Base-by-base conservation (phyloP, 2,797 vertebrate species). In the Thaleichthys pacificus region DNA sequence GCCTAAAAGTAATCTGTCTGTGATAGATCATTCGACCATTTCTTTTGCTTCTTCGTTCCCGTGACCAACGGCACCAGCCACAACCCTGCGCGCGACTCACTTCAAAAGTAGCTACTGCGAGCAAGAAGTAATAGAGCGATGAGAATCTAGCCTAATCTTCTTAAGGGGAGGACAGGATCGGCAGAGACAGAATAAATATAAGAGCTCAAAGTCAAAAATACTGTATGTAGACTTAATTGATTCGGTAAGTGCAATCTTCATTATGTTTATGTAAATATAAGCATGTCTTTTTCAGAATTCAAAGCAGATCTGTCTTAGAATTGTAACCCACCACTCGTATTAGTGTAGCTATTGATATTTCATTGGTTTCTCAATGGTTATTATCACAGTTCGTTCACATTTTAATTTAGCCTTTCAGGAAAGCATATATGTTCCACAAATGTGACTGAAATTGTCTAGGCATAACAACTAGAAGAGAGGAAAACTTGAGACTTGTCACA, bases 61-160 rank as follows among this genome's bases (percentile, higher is more conserved):
- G 47, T 68, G 64, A 24, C 22, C 22, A 22, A 5, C 11, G 2
- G 32, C 22, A 47, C 9, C 21, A 22, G 19, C 63, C 42, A 15
- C 22, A 24, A 24, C 57, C 21, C 38, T 17, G 21, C 2, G 42
- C 22, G 22, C 64, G 74, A 70, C 75, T 80, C 73, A 68, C 70
- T 65, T 72, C 54, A 58, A 80, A 84, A 82, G 67, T 78, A n/a
- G n/a, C n/a, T n/a, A 72, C 69, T 61, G 70, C 58, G 73, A 72
- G 72, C 65, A 12, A 42, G 42, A 42, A 42, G 74, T 51, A 64
- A 71, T 63, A 22, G 49, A 19, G 63, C 22, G 38, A 54, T 24
- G 77, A 11, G 73, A 67, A 66, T 72, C 56, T 67, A 21, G 54
- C 67, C 38, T 69, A 65, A 78, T 73, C 60, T 21, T 32, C 42